phyloP scores from a whole-genome alignment of 1,140 invertebrate genomes.

The Streblospio benedicti region DNA sequence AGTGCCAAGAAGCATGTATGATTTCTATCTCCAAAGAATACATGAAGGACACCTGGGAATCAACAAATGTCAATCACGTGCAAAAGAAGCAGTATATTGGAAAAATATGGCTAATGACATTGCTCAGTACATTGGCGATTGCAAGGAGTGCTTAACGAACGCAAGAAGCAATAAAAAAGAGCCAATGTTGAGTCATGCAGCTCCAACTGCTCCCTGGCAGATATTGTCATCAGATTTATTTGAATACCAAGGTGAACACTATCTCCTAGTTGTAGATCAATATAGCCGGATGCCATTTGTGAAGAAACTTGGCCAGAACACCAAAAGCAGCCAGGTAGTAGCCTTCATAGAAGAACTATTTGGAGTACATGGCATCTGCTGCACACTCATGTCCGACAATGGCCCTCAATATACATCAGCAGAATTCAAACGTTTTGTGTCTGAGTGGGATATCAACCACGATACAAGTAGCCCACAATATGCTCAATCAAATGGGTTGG shows the following conservation, averaged over 20 bases:
- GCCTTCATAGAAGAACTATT: too few relatives aligned
- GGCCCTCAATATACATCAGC: not conserved
- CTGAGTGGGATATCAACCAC: not conserved
- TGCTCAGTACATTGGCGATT: constrained; percentile 37
- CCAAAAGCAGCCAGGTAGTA: too few relatives aligned
- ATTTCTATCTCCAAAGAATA: constrained; percentile 35
- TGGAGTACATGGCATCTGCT: too few relatives aligned
- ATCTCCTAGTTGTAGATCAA: too few relatives aligned
- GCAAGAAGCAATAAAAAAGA: constrained; percentile 5
- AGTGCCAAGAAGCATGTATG: constrained; percentile 31
- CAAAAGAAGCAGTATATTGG: constrained; percentile 44
- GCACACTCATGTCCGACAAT: not conserved
- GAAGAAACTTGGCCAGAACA: too few relatives aligned
- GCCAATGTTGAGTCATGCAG: not conserved
- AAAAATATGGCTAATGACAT: constrained; percentile 45
- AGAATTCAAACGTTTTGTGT: not conserved
- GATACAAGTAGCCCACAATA: not conserved
- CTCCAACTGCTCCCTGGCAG: constrained; percentile 9
- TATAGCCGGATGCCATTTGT: too few relatives aligned
- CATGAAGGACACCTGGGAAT: constrained; percentile 47
- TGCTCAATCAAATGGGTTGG: not conserved
- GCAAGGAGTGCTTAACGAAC: constrained; percentile 37
- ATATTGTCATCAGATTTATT: not conserved
- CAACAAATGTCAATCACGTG: constrained; percentile 37
- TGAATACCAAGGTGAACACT: too few relatives aligned